phyloP scores from a whole-genome alignment of 2,113 vertebrate genomes.

The Papio anubis region DNA sequence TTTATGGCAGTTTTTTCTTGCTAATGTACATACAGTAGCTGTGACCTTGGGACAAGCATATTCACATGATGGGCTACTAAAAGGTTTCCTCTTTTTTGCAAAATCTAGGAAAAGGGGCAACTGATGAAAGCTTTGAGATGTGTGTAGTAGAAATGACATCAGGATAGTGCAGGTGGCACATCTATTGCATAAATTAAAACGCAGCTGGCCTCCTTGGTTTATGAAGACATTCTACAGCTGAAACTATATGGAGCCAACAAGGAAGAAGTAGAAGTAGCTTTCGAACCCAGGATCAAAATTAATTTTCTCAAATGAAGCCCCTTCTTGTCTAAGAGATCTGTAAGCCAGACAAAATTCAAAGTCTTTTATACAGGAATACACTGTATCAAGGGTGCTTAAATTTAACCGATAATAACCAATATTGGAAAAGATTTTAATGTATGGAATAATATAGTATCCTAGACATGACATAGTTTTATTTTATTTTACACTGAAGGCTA shows the following conservation, averaged over 20 bases:
- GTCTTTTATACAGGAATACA: no score
- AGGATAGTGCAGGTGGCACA: fast-evolving
- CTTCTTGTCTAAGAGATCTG: neutral
- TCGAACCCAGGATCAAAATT: no score
- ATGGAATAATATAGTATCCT: fast-evolving
- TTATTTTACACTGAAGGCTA: neutral
- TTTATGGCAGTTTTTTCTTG: neutral
- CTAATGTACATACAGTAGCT: fast-evolving
- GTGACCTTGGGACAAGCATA: neutral
- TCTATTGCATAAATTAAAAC: fast-evolving
- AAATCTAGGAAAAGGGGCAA: neutral
- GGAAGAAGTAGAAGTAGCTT: fast-evolving
- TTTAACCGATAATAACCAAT: no score
- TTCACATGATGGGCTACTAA: fast-evolving
- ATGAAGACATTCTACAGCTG: neutral
- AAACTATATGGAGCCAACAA: no score
- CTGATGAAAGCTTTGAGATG: neutral
- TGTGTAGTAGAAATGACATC: fast-evolving
- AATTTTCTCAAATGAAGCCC: no score
- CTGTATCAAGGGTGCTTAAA: fast-evolving
- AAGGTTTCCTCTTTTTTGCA: no score
- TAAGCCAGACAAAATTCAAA: neutral
- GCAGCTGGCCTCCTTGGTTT: no score
- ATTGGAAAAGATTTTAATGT: fast-evolving
- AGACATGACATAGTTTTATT: fast-evolving